Evolutionary conservation across 2,113 vertebrate species (phyloP).

Genomic region (Oncorhynchus keta): DNA sequence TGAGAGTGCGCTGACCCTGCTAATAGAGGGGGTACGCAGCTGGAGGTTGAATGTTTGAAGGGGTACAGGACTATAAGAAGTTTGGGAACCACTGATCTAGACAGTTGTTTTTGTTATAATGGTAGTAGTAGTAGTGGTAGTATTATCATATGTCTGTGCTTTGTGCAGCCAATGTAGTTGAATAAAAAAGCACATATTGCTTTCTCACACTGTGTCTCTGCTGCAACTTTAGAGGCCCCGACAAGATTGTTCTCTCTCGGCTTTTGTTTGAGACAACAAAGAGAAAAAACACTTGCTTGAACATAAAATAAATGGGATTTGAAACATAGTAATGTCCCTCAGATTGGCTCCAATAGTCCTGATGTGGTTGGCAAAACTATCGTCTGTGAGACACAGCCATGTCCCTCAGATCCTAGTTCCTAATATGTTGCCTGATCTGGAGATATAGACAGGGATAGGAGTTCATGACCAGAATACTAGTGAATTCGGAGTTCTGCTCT

Average conservation of each 20-base stretch:
- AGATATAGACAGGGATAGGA: background rate
- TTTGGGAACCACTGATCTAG: slow-evolving; percentile 7
- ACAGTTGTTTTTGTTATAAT: slow-evolving; percentile 44
- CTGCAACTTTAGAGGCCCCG: slow-evolving; percentile 51
- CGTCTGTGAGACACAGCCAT: slow-evolving; percentile 14
- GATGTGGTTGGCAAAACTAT: slow-evolving; percentile 12
- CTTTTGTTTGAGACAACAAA: slow-evolving; percentile 57
- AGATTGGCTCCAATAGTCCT: background rate
- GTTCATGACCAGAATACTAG: background rate
- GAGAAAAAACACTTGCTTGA: slow-evolving; percentile 37
- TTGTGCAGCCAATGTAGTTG: slow-evolving; percentile 52
- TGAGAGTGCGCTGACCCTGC: too few relatives aligned
- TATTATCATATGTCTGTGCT: slow-evolving; percentile 55
- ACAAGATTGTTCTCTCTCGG: slow-evolving; percentile 49
- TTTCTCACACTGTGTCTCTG: slow-evolving; percentile 41
- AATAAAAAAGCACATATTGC: slow-evolving; percentile 51
- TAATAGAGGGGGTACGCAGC: too few relatives aligned
- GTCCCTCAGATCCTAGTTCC: too few relatives aligned
- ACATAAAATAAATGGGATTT: slow-evolving; percentile 21
- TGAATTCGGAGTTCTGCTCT: background rate
- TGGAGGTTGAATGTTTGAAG: too few relatives aligned
- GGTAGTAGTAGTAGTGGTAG: slow-evolving; percentile 22
- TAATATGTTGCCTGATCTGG: too few relatives aligned
- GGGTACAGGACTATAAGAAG: background rate
- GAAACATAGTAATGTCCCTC: slow-evolving; percentile 14